Percentiles rank a stretch among this genome's conserved stretches.
These are phyloP conservation scores for Eptesicus fuscus DNA, from an alignment of 2,113 vertebrate species.

Conservation along the genomic window DNA sequence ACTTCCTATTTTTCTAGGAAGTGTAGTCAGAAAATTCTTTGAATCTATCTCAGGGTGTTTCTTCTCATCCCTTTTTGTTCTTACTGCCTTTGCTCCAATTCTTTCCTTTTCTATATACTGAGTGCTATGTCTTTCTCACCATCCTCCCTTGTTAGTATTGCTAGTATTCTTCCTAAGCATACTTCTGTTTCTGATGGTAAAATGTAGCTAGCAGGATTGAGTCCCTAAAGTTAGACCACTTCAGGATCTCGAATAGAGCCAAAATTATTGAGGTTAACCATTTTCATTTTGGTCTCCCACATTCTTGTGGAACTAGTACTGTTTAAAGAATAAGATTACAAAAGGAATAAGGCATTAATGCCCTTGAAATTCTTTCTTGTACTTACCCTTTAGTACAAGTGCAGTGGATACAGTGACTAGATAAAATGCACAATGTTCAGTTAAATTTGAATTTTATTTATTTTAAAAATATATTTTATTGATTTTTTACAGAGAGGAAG, in stretches of 20 bases:
- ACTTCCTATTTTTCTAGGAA: background rate
- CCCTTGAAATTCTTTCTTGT: background rate
- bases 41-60: background rate
- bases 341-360: constrained; percentile 1
- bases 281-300: background rate
- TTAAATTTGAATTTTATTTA: constrained; percentile 27
- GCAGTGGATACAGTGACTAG: background rate
- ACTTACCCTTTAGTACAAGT: background rate
- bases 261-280: background rate
- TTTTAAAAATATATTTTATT: too few species aligned
- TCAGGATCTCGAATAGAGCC: background rate
- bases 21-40: background rate
- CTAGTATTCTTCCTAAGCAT: background rate
- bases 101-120: background rate
- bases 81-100: background rate
- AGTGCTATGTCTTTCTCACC: background rate
- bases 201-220: background rate
- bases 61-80: background rate
- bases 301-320: background rate
- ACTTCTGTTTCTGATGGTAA: background rate
- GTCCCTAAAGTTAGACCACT: background rate
- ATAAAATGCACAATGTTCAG: background rate
- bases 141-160: background rate
- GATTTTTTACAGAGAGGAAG: too few species aligned
- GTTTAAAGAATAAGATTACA: background rate